These are phyloP conservation scores for Monochamus alternatus DNA, from an alignment of 2,888 invertebrate genomes.

Conservation along the genomic window DNA sequence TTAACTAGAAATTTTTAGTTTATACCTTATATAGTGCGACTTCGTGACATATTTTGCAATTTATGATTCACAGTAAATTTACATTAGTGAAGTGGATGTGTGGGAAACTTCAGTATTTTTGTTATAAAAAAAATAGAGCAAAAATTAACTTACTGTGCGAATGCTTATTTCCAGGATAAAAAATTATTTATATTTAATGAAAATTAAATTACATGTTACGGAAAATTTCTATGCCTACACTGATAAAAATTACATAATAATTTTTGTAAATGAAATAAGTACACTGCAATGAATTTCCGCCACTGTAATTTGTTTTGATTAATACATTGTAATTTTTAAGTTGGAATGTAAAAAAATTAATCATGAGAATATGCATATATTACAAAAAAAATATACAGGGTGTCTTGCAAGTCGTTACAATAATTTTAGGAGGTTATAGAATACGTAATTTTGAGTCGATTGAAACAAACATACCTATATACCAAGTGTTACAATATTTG, in stretches of 20 bases:
- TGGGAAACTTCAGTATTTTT: not conserved
- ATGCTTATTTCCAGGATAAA: not conserved
- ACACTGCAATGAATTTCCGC: too few relatives aligned
- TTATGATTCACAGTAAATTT: conserved; percentile 2
- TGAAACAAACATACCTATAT: too few relatives aligned
- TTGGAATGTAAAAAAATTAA: too few relatives aligned
- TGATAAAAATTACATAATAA: not conserved
- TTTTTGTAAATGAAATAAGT: not conserved
- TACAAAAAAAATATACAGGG: too few relatives aligned
- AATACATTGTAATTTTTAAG: too few relatives aligned
- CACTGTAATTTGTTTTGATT: too few relatives aligned
- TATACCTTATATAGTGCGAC: conserved; percentile 23
- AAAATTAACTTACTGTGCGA: not conserved
- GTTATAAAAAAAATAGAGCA: not conserved
- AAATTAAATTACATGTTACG: not conserved
- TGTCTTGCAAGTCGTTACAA: too few relatives aligned
- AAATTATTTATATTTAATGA: not conserved
- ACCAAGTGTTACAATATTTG: too few relatives aligned
- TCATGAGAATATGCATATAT: too few relatives aligned
- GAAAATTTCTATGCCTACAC: not conserved
- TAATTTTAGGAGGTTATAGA: too few relatives aligned
- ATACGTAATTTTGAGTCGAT: too few relatives aligned
- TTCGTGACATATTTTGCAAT: conserved; percentile 14
- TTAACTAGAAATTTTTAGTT: conserved; percentile 34
- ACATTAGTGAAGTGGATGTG: conserved; percentile 1